Evolutionary conservation across 2,113 vertebrate genomes (phyloP).

Genomic region (Rhodinocichla rosea): DNA sequence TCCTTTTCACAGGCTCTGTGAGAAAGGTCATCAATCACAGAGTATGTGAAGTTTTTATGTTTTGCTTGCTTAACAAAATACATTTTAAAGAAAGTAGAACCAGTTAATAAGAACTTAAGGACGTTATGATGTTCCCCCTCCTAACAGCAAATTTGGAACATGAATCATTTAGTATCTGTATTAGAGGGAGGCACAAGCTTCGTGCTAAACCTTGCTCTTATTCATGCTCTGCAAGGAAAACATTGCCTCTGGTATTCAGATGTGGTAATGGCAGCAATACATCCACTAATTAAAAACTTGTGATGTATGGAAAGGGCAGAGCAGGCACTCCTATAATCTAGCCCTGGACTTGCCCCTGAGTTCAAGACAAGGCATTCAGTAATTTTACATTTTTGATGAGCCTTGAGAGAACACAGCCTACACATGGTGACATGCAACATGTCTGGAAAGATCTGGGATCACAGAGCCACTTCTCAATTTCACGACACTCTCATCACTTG

Average conservation of each 20-base stretch:
- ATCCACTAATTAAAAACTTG: neutral
- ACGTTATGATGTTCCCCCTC: neutral
- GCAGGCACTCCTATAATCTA: neutral
- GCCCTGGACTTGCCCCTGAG: neutral
- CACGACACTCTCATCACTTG: neutral
- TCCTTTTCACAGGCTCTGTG: constrained; percentile 40
- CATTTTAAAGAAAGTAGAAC: constrained; percentile 25
- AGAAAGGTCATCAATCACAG: constrained; percentile 73
- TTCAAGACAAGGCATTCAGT: neutral
- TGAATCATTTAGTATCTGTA: neutral
- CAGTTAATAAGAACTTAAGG: constrained; percentile 7
- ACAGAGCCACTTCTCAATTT: neutral
- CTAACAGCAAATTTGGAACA: neutral
- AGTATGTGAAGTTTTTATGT: constrained; percentile 31
- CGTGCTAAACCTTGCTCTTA: neutral
- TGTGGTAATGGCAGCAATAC: neutral
- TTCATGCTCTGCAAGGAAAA: neutral
- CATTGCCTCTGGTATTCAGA: neutral
- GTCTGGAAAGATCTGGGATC: neutral
- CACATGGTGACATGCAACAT: rapidly evolving
- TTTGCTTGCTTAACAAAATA: constrained; percentile 70
- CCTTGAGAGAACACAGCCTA: neutral
- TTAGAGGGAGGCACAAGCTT: neutral
- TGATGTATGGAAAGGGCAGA: neutral
- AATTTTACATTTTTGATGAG: neutral